phyloP scores from a whole-genome alignment of 35 echinoderm and acorn worm genomes.

The Heliocidaris erythrogramma region DNA sequence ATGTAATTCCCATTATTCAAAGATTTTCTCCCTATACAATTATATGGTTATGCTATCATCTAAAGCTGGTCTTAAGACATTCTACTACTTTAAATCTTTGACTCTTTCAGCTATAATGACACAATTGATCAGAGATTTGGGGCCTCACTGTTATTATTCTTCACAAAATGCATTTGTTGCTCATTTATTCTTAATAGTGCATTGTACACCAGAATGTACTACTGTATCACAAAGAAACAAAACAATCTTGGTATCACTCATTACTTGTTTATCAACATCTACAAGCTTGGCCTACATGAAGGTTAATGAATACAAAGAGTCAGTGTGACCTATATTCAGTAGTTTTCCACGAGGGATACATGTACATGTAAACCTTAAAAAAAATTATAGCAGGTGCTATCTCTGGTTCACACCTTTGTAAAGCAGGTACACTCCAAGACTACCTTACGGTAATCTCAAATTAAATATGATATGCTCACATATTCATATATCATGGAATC shows the following conservation, averaged over 20 bases:
- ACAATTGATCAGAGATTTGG: neutral
- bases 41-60: neutral
- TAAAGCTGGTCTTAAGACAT: conserved; percentile 11
- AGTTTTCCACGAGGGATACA: neutral
- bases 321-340: neutral
- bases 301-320: neutral
- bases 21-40: neutral
- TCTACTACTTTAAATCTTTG: neutral
- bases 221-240: neutral
- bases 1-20: neutral
- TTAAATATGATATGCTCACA: too few species aligned
- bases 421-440: too few species aligned
- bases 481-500: too few species aligned
- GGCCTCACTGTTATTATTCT: neutral
- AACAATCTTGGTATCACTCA: neutral
- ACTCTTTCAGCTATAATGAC: neutral
- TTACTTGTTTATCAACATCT: neutral
- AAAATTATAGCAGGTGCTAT: too few species aligned
- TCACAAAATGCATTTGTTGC: neutral
- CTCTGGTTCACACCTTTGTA: too few species aligned
- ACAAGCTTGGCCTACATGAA: neutral
- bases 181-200: neutral
- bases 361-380: too few species aligned
- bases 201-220: neutral
- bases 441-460: too few species aligned